Evolutionary conservation across 2,888 invertebrate species (phyloP), one percentile per base, ranked within the genome.

Genomic region (Mellilla xanthometata): DNA sequence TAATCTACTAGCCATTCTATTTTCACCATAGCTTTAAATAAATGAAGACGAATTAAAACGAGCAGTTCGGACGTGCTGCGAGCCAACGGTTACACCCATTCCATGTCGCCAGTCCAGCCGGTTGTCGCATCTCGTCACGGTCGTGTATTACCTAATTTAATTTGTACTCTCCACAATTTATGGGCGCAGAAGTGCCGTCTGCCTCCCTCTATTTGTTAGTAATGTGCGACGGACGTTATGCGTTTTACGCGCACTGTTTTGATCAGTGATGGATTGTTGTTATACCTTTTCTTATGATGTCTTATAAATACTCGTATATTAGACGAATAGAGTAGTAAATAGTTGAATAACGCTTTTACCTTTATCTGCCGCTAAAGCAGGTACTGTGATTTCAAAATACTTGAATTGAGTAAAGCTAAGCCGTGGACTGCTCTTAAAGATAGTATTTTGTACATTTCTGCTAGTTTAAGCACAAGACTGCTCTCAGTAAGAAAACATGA

Each of bases 131-230:
- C 82, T 84, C 84, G 85, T 85, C 87, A 87, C 81, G 70, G 73
- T 68, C 76, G 77, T 80, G 84, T 84, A 86, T 87, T 84, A 87
- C 85, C 86, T 88, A 88, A 88, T 88, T 88, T 87, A 87, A 88
- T 88, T 88, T 86, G 87, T 84, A 81, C 76, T 77, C 79, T 66
- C 75, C 81, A 68, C 81, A 86, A 88, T 87, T 87, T 87, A 87
- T 85, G 79, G 78, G 71, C 69, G 59, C 77, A 76, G 78, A 80
- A 81, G 79, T 77, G 79, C 77, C 72, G 76, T 74, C 79, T 75
- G 76, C 70, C 68, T 63, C 64, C 62, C 65, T 62, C 64, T 73
- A 73, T 76, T 77, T 72, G 78, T 75, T 75, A 71, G 70, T 73
- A 70, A 74, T 56, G 57, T 52, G 45, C 40, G 27, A 39, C 47